Base-by-base conservation (phyloP, 2,888 invertebrate genomes). In the Drosophila anomelani region DNA sequence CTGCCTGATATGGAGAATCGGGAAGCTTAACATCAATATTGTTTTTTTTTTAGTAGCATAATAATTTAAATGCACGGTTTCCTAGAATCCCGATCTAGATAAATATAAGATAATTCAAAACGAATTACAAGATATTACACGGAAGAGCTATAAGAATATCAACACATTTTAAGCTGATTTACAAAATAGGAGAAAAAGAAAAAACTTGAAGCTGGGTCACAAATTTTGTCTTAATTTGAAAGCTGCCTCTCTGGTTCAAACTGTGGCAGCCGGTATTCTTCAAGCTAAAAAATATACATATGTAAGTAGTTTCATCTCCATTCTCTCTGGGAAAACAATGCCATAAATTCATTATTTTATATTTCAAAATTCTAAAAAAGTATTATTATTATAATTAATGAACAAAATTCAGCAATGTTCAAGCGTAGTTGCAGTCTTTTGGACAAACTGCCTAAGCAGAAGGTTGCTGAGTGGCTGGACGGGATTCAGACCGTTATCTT, bases 391-490 rank as follows among this genome's bases (percentile, higher is more conserved):
- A 9, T 32, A 23, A 23, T 4, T 41, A 32, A 32, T 23, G 32
- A 13, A 32, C n/a, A 23, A 60, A 60, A 4, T 26, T 44, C 39
- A 17, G 32, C 17, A 12, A 78, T 78, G 78, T 79, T 80, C 13
- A 81, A 69, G 29, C 73, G 78, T 3, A 80, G 55, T 10, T 80
- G 75, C 49, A 78, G 77, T 12, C 59, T 66, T 43, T 63, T 86
- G 7, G 44, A 63, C 4, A 58, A 79, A 7, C 4, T 80, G 10
- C 60, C 85, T 13, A 77, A 72, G 13, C 13, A 67, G 9, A 29
- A 74, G 6, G 80, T 83, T 12, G 58, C 55, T 12, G 53, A 86
- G 32, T 86, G 88, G 85, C 13, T 86, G 4, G 53, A 17, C 12
- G 29, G 56, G 2, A 69, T 86, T n/a, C 74, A 85, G 17, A 71